phyloP scores from a whole-genome alignment of 2,113 vertebrate species.

The Globicephala melas region DNA sequence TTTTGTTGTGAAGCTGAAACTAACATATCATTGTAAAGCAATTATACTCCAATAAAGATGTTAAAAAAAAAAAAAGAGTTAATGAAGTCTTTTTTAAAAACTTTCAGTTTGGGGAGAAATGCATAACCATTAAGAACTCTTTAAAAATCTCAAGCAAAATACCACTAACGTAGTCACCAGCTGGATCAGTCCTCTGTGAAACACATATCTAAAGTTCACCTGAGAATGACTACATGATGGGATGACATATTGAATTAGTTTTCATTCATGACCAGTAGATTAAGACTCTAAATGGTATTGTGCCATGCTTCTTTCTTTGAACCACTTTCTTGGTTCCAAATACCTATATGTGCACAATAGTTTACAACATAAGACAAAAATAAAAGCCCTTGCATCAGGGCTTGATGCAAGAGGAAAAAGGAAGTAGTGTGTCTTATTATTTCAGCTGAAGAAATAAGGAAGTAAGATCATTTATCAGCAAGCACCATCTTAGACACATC shows the following conservation, averaged over 20 bases:
- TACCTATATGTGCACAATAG: not conserved
- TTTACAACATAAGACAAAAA: conserved; percentile 49
- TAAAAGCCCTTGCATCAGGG: conserved; percentile 30
- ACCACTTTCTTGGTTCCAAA: not conserved
- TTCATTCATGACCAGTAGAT: not conserved
- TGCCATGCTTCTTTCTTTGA: not conserved
- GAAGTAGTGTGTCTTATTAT: conserved; percentile 16
- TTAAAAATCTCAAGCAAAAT: not conserved
- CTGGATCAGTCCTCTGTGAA: not conserved
- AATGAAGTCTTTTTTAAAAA: not conserved
- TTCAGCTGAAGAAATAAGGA: conserved; percentile 46
- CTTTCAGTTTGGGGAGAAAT: not conserved
- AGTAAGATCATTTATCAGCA: conserved; percentile 43
- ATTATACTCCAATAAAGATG: too few species aligned
- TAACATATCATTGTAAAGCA: too few species aligned
- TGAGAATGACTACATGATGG: not conserved
- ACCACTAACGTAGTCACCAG: not conserved
- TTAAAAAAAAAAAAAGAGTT: not conserved
- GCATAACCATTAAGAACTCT: conserved; percentile 4
- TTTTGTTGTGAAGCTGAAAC: too few species aligned
- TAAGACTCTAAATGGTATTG: conserved; percentile 7
- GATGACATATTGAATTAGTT: not conserved
- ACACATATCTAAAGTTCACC: not conserved
- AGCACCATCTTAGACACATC: not conserved
- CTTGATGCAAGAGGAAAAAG: conserved; percentile 51